Evolutionary conservation across 2,797 vertebrate species (phyloP), one percentile per base, ranked within the genome.

Genomic region (Gymnocypris eckloni): DNA sequence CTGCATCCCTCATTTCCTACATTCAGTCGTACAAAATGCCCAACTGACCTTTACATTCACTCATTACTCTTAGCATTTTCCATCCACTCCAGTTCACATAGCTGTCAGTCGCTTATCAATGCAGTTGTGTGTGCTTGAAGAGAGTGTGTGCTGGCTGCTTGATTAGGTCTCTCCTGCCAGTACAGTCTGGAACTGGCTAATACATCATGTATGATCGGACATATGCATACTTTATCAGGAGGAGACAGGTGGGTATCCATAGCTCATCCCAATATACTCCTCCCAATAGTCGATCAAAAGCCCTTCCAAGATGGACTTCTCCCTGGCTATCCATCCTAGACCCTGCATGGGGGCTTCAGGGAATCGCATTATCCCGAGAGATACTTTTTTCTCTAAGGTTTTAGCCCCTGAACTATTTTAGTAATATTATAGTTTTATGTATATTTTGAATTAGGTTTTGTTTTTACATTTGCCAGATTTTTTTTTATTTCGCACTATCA

Each of bases 281-380:
- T 81, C 48, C 20, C 64, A 80, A 45, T 12, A n/a, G 59, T 48
- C 16, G 2, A 80, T 50, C 78, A 80, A 50, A 45, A 66, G 0
- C 41, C 48, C 71, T 80, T 82, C 85, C 77, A 89, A 91, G 89
- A 92, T 88, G 88, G 88, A 91, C 90, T 87, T 91, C 86, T 82
- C 87, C 91, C 86, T 67, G 87, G 90, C 83, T 88, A 88, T 91
- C 92, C 91, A 87, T 83, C 77, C 89, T 90, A 92, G 88, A 86
- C 73, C 64, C 33, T 33, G 33, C 33, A 33, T 33, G 81, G 86
- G 22, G 88, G 77, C 81, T 89, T 79, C 79, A 61, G 88, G 88
- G 88, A 85, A 85, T 82, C 84, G 87, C 89, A 75, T 75, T 20
- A 85, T 1, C 87, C 79, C 25, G 2, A 45, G n/a, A 67, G 76